These are phyloP conservation scores for Zapus hudsonius DNA, from an alignment of 2,113 vertebrate species.

Conservation along the genomic window DNA sequence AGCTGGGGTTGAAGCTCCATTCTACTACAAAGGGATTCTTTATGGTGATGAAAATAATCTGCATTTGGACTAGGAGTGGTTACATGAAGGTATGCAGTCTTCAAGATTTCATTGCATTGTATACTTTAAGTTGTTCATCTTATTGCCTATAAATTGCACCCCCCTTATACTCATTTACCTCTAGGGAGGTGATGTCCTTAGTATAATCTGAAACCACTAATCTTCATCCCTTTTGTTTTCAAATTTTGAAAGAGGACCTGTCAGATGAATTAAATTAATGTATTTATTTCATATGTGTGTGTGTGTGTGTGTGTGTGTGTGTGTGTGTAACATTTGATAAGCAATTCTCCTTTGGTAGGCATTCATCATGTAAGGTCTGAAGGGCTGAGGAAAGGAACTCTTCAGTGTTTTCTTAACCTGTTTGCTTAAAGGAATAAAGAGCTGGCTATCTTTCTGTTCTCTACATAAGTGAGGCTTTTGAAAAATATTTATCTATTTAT, in stretches of 20 bases:
- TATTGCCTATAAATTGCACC: background rate
- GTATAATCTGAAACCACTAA: slow-evolving; percentile 32
- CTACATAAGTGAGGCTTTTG: background rate
- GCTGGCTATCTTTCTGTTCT: background rate
- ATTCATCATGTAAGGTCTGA: background rate
- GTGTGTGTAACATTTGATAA: background rate
- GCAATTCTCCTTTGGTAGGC: background rate
- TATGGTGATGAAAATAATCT: background rate
- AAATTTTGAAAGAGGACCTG: slow-evolving; percentile 23
- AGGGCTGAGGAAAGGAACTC: background rate
- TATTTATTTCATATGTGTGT: background rate
- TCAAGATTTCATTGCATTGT: background rate
- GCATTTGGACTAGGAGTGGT: background rate
- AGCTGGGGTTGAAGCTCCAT: background rate
- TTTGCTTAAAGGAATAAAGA: background rate
- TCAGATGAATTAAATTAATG: background rate
- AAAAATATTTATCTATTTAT: background rate
- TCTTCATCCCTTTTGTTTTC: background rate
- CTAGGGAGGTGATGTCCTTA: background rate
- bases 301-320: background rate
- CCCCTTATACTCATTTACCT: background rate
- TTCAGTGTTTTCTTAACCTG: background rate
- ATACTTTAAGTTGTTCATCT: background rate
- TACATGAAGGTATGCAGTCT: background rate
- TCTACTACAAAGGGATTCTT: background rate